phyloP scores from a whole-genome alignment of 2,113 vertebrate species.

The Nanorana parkeri region DNA sequence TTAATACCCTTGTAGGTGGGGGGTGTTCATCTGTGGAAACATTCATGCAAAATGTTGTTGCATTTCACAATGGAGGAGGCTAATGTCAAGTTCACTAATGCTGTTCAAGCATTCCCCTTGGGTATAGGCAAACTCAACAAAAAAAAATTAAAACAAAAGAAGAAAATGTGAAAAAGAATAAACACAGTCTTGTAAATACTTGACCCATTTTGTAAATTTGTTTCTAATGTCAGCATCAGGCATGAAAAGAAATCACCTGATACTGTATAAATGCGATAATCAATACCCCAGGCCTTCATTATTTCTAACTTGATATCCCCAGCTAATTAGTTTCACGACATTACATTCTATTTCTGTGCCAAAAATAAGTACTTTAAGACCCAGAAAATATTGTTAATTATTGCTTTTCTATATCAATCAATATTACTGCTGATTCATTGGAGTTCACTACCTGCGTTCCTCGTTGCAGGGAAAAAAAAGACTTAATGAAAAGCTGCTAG shows the following conservation, averaged over 20 bases:
- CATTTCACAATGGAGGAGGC: too few species aligned
- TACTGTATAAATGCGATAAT: conserved; percentile 39
- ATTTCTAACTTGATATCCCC: conserved; percentile 35
- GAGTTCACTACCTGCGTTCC: conserved; percentile 29
- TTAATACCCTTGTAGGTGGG: too few species aligned
- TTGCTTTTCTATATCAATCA: conserved; percentile 45
- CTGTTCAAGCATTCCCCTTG: too few species aligned
- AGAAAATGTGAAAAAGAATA: too few species aligned
- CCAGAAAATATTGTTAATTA: conserved; percentile 50
- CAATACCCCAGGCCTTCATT: conserved; percentile 40
- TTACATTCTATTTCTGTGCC: conserved; percentile 21
- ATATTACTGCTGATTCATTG: conserved; percentile 51
- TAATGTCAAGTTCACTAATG: too few species aligned
- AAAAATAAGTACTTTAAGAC: conserved; percentile 35
- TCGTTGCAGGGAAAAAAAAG: conserved; percentile 21
- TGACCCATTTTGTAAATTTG: neutral
- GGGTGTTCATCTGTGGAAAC: too few species aligned
- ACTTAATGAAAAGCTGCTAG: conserved; percentile 53
- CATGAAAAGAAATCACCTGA: conserved; percentile 30
- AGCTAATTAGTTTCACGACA: conserved; percentile 38
- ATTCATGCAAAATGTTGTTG: too few species aligned
- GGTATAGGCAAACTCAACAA: too few species aligned
- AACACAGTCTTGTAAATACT: conserved; percentile 1
- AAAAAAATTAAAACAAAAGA: too few species aligned
- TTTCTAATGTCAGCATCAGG: conserved; percentile 21